Evolutionary conservation across 2,113 vertebrate species (phyloP).

Genomic region (Rousettus leschenaultii): DNA sequence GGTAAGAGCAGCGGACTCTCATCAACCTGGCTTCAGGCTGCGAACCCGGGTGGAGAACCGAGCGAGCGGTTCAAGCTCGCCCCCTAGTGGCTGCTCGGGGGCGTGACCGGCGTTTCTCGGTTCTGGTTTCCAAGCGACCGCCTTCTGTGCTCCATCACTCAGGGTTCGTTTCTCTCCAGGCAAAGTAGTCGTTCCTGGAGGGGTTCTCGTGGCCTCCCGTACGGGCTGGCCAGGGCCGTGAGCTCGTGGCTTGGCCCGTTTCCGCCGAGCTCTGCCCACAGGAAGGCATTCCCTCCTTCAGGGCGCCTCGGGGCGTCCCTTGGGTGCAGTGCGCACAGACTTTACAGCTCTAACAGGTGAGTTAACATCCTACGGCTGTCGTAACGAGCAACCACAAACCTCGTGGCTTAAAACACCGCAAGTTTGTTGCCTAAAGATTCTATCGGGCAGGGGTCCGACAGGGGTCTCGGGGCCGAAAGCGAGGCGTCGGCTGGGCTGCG

Average conservation of each 20-base stretch:
- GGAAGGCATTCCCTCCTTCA: not conserved
- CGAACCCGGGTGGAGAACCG: not conserved
- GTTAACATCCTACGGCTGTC: not conserved
- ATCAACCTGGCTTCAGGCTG: rapidly evolving
- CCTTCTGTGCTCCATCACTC: not conserved
- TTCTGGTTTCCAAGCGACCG: not conserved
- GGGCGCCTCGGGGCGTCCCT: not conserved
- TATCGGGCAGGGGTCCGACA: not conserved
- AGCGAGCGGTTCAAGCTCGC: not conserved
- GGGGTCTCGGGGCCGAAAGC: not conserved
- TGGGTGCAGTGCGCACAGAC: not conserved
- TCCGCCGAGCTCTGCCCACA: not conserved
- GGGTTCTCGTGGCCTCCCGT: not conserved
- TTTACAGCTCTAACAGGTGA: not conserved
- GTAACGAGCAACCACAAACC: not conserved
- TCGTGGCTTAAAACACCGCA: not conserved
- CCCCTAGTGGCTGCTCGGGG: not conserved
- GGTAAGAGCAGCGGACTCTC: not conserved
- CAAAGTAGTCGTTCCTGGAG: not conserved
- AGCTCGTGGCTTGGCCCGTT: not conserved
- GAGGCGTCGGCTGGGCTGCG: no score
- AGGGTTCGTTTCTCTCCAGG: not conserved
- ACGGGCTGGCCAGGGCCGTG: not conserved
- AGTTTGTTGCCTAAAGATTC: not conserved
- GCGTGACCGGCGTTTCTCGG: not conserved